A percentile compares a stretch with the other conserved stretches of the same genome.
Conservation (phyloP, 2,113 vertebrate species). For the Paramormyrops kingsleyae region DNA sequence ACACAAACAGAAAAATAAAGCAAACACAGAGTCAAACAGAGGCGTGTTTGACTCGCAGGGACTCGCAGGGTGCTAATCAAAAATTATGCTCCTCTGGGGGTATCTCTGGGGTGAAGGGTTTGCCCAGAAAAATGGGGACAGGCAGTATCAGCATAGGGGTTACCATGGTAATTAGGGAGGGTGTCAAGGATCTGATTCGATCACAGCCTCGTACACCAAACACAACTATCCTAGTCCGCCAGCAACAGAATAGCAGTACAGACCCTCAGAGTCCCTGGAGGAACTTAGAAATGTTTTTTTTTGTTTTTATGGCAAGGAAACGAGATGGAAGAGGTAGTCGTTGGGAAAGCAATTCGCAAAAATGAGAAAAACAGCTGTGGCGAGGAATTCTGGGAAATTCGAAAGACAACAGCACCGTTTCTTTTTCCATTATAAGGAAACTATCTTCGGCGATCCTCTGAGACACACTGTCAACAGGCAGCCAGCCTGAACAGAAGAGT, state of each 20-base stretch:
- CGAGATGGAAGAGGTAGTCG: conserved; percentile 28
- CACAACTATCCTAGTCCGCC: conserved; percentile 18
- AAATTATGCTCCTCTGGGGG: conserved; percentile 52
- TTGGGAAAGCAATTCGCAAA: conserved; percentile 43
- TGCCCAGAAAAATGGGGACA: conserved; percentile 37
- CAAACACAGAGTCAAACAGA: neutral
- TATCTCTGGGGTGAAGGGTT: conserved; percentile 47
- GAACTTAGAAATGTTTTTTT: conserved; percentile 33
- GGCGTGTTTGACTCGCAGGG: no score
- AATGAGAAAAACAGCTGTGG: conserved; percentile 64
- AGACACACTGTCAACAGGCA: conserved; percentile 64
- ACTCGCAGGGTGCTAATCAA: conserved; percentile 34
- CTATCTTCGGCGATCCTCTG: conserved; percentile 63
- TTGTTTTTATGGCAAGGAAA: conserved; percentile 35
- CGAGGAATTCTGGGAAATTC: conserved; percentile 64
- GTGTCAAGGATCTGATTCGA: conserved; percentile 53
- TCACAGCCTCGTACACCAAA: conserved; percentile 34
- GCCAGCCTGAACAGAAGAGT: conserved; percentile 57
- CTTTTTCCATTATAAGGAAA: conserved; percentile 63
- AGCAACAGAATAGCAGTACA: conserved; percentile 21
- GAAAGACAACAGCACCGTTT: conserved; percentile 55
- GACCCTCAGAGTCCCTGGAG: conserved; percentile 4
- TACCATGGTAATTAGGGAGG: conserved; percentile 48
- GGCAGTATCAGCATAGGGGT: conserved; percentile 38
- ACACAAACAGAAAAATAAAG: neutral